Evolutionary conservation across 2,113 vertebrate genomes (phyloP), one percentile per base, ranked within the genome.

Genomic region (Megalops atlanticus): DNA sequence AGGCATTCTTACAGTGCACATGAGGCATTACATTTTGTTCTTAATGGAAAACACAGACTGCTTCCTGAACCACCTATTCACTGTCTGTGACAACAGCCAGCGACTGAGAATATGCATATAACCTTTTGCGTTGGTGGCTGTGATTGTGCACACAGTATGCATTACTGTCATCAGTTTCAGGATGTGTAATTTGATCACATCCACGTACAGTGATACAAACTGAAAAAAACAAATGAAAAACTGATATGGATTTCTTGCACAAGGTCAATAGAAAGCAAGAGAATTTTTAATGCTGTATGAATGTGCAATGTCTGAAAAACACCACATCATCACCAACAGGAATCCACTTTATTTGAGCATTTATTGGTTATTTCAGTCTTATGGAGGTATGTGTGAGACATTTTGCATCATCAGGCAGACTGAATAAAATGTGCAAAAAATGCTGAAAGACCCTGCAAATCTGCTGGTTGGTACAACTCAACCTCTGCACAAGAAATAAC

Each of bases 171-270:
- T 21, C 10, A n/a, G 58, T 64, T 31, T 31, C 58, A 64, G 58
- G 58, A 31, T 64, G 58, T 64, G 58, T 31, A 64, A 64, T n/a
- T n/a, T 6, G 58, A 64, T 64, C 58, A 31, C 10, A 64, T 64
- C 58, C 58, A n/a, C 31, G 58, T 64, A 64, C n/a, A 64, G 58
- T n/a, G 31, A 64, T 64, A 64, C 58, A 64, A 64, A 64, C 58
- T 11, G 27, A 31, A 64, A 31, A 27, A 8, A 24, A 31, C n/a
- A 64, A 58, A 58, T 18, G 18, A 24, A 58, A n/a, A 64, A 31
- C 58, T 16, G 58, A 64, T 64, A 64, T 64, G 24, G 58, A 64
- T 64, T 64, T 64, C n/a, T n/a, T 64, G n/a, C 24, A 31, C 58
- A 64, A 27, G 58, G 58, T 64, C 58, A 64, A 64, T 64, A 64